Percentiles rank a stretch among this genome's conserved stretches.
Conservation (phyloP, 2,797 vertebrate genomes). For the Clarias laeviceps region DNA sequence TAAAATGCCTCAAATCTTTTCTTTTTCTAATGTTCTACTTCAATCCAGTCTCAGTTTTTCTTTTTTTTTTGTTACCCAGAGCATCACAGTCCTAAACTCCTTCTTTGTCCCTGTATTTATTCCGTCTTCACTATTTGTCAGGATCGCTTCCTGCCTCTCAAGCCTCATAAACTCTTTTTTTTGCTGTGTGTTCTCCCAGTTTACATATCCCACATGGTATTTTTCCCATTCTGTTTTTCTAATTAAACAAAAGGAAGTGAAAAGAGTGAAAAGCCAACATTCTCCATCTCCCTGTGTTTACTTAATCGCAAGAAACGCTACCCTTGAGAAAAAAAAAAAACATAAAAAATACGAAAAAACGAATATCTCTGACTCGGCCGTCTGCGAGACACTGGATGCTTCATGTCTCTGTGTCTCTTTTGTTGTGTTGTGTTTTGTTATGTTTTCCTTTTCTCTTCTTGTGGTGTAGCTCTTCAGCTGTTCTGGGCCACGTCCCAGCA, state of each 20-base stretch:
- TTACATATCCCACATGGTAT: conserved; percentile 57
- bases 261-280: conserved; percentile 50
- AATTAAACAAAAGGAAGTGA: conserved; percentile 55
- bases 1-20: neutral
- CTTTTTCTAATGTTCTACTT: neutral
- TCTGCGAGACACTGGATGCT: conserved; percentile 50
- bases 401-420: conserved; percentile 46
- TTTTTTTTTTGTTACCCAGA: neutral
- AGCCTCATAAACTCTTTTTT: conserved; percentile 43
- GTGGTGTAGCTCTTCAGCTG: conserved; percentile 52
- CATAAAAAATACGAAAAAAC: conserved; percentile 55
- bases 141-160: conserved; percentile 45
- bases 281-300: conserved; percentile 58
- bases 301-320: conserved; percentile 49
- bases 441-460: conserved; percentile 35
- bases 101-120: conserved; percentile 1
- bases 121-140: conserved; percentile 40
- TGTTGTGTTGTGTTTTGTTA: conserved; percentile 46
- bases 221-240: conserved; percentile 50
- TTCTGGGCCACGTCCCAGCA: conserved; percentile 57
- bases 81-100: too few relatives aligned
- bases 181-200: conserved; percentile 32
- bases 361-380: conserved; percentile 52
- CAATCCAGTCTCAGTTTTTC: neutral
- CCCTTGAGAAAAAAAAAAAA: conserved; percentile 30